phyloP scores from a whole-genome alignment of 2,888 invertebrate species.

The Oegoconia quadripuncta region DNA sequence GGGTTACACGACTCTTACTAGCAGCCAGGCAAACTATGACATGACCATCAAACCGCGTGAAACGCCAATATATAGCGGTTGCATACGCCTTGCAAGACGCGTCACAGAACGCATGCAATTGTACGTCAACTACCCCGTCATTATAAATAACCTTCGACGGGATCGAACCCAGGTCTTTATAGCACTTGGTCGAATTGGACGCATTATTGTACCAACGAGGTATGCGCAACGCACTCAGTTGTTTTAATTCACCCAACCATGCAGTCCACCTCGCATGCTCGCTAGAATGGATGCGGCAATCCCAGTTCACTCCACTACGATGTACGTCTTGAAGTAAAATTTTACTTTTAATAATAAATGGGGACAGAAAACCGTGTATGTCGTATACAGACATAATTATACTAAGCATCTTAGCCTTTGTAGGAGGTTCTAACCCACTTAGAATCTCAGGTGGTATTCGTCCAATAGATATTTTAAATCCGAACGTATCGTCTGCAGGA shows the following conservation, averaged over 20 bases:
- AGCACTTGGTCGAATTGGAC: constrained; percentile 8
- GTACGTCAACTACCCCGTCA: constrained; percentile 4
- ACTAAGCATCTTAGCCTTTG: no score
- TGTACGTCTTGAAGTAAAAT: no score
- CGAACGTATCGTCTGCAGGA: no score
- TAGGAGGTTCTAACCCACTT: no score
- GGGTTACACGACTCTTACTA: constrained; percentile 19
- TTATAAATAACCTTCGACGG: no score
- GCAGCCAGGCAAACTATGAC: constrained; percentile 16
- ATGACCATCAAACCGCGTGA: constrained; percentile 12
- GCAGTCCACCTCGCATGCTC: constrained; percentile 7
- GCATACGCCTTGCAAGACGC: constrained; percentile 26
- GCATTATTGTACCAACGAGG: constrained; percentile 13
- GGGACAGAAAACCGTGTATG: no score
- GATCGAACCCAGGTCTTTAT: not conserved
- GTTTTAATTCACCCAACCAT: constrained; percentile 11
- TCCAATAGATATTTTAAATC: no score
- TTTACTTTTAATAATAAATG: no score
- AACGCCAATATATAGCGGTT: constrained; percentile 24
- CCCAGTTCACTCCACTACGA: no score
- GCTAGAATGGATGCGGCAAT: constrained; percentile 15
- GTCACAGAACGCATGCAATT: constrained; percentile 29
- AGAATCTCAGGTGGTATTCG: no score
- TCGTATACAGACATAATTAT: no score
- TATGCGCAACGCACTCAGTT: constrained; percentile 8